phyloP scores from a whole-genome alignment of 2,797 vertebrate species.

The Ispidina lecontei region DNA sequence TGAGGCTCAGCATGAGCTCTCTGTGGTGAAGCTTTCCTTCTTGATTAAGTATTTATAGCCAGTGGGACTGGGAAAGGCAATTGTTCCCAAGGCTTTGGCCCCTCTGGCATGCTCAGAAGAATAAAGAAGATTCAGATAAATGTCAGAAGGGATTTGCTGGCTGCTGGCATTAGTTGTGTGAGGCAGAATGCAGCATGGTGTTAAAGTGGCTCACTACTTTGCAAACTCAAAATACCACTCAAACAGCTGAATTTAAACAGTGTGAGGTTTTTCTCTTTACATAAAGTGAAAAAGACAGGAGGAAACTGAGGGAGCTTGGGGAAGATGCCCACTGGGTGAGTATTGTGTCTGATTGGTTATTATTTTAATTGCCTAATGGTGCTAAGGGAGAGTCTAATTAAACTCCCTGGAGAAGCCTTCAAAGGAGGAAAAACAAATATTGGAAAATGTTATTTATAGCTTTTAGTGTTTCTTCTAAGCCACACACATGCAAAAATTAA shows the following conservation, averaged over 20 bases:
- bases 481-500: background rate
- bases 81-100: background rate
- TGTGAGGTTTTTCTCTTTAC: background rate
- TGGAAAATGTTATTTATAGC: slow-evolving; percentile 8
- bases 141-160: slow-evolving; percentile 19
- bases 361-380: slow-evolving; percentile 36
- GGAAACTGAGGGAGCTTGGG: background rate
- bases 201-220: background rate
- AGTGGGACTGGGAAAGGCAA: background rate
- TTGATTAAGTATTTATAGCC: background rate
- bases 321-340: background rate
- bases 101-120: background rate
- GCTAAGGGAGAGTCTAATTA: background rate
- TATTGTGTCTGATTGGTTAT: background rate
- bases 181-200: background rate
- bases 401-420: slow-evolving; percentile 9
- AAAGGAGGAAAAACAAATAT: slow-evolving; percentile 29
- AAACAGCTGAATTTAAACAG: background rate
- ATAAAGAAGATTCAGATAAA: background rate
- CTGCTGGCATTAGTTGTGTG: slow-evolving; percentile 10
- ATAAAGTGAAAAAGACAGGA: background rate
- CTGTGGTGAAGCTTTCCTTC: background rate
- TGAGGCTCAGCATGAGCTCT: background rate
- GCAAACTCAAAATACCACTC: background rate
- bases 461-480: background rate